Evolutionary conservation across 2,113 vertebrate genomes (phyloP), one percentile per base, ranked within the genome.

Genomic region (Progne subis): DNA sequence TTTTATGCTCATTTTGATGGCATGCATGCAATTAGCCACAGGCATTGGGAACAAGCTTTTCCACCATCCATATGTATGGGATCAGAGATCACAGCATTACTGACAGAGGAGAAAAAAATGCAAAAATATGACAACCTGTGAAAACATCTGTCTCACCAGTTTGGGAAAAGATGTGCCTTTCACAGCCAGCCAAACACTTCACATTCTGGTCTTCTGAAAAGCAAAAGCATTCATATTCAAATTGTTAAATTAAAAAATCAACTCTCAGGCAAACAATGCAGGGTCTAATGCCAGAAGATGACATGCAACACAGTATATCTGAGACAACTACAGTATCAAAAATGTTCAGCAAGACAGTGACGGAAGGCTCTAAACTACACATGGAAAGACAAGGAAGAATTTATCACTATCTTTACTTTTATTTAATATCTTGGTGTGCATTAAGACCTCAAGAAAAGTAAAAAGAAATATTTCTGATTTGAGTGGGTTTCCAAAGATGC

Each of bases 101-200:
- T 89, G 77, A 86, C 43, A 86, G 75, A 77, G 67, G 39, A 89
- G 39, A 20, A 71, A 74, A 86, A 90, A 82, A 88, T 44, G 56
- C 43, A 71, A 92, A 92, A 90, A 75, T 60, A 77, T 29, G 68
- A 76, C 83, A 96, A 95, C 78, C 67, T 95, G 87, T 68, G 60
- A 95, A 96, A 97, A 95, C 88, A 97, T 87, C 91, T 92, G 87
- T 82, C 84, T 86, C 63, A 18, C 41, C n/a, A 86, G 52, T 86
- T 47, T 90, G 81, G 56, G 77, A 83, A 95, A 96, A 86, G 80
- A 57, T 72, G 28, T 82, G 74, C 61, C 55, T 95, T 95, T 94
- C 67, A 82, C 37, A 95, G 80, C 31, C 76, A 96, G 74, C 82
- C 89, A 95, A 92, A 61, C 32, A 69, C 29, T 75, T 88, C 69